Conservation (phyloP, 2,113 vertebrate species). For the Muntiacus muntjak region DNA sequence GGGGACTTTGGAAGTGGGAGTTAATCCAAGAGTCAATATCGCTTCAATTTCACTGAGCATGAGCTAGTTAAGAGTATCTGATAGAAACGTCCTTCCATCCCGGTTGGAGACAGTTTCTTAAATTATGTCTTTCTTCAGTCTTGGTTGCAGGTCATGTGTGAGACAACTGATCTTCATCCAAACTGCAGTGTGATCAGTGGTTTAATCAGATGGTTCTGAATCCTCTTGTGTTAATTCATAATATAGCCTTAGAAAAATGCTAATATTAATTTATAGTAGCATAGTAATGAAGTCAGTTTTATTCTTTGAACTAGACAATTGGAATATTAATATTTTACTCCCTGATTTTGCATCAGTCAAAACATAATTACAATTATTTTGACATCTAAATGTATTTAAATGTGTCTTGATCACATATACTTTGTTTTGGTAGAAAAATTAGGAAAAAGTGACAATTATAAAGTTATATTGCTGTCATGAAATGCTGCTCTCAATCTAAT, state of each 20-base stretch:
- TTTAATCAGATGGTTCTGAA: not conserved
- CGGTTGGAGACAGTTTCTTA: not conserved
- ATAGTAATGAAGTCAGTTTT: not conserved
- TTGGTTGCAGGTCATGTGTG: not conserved
- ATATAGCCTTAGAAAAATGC: slow-evolving; percentile 18
- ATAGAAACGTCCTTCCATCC: not conserved
- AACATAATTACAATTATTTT: slow-evolving; percentile 18
- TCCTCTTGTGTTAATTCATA: not conserved
- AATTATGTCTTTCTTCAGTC: not conserved
- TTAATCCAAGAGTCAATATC: not conserved
- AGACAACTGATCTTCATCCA: not conserved
- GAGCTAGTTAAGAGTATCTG: not conserved
- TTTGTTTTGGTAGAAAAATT: not conserved
- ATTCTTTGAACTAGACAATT: not conserved
- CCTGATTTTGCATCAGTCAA: not conserved
- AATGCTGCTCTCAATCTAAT: not conserved
- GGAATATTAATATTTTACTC: not conserved
- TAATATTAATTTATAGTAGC: not conserved
- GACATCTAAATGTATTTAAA: not conserved
- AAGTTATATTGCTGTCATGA: not conserved
- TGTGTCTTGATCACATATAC: not conserved
- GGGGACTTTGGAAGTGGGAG: not conserved
- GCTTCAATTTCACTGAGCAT: not conserved
- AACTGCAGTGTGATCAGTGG: not conserved
- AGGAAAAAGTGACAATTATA: not conserved